phyloP scores from a whole-genome alignment of 2,113 vertebrate species.

The Stegostoma tigrinum region DNA sequence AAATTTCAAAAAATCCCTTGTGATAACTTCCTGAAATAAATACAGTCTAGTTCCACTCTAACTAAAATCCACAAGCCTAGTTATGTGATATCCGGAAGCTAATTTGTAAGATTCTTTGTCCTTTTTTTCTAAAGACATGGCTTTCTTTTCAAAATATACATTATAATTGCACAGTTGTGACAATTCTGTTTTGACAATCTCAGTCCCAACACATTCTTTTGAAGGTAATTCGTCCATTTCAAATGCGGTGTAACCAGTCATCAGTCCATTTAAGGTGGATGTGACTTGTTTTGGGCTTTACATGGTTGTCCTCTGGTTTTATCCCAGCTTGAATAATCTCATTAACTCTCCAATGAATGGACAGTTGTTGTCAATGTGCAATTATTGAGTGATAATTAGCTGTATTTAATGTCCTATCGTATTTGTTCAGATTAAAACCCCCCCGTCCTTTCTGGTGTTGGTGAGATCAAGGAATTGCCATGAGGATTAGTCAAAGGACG shows the following conservation, averaged over 20 bases:
- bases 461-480: neutral
- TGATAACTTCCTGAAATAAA: no score
- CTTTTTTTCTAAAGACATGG: no score
- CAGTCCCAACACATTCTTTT: neutral
- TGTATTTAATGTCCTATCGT: neutral
- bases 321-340: neutral
- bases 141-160: no score
- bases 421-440: neutral
- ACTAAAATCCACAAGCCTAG: no score
- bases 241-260: neutral
- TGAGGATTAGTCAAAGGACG: neutral
- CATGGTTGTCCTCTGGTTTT: neutral
- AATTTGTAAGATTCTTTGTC: no score
- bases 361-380: neutral
- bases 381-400: neutral
- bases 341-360: no score
- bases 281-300: neutral
- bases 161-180: no score
- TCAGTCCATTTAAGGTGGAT: neutral
- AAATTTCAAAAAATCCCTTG: no score
- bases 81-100: no score
- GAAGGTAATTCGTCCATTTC: neutral
- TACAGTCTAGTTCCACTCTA: no score
- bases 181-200: neutral
- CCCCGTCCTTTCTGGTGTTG: neutral